Evolutionary conservation across 2,797 vertebrate species (phyloP).

Genomic region (Sebastes itinus): DNA sequence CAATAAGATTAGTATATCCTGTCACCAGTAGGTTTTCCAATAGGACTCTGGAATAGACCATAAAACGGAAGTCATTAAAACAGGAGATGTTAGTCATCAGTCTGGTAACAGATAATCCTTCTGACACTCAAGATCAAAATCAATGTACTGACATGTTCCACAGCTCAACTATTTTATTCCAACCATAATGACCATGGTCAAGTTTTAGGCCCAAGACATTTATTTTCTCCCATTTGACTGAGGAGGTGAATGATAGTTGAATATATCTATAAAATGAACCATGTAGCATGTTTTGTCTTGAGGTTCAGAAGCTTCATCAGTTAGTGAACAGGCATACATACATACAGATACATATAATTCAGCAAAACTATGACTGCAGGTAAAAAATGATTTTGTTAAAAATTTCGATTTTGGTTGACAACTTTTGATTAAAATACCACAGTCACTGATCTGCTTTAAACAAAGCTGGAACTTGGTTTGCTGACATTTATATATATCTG

Average conservation of each 20-base stretch:
- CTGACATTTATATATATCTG: slow-evolving; percentile 9
- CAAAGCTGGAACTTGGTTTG: background rate
- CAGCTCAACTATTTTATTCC: background rate
- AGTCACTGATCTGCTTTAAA: background rate
- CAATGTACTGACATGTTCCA: background rate
- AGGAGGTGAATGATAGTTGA: background rate
- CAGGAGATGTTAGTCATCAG: slow-evolving; percentile 11
- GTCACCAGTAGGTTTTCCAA: slow-evolving; percentile 21
- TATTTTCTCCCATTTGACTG: background rate
- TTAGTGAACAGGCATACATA: background rate
- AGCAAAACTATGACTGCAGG: background rate
- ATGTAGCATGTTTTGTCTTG: slow-evolving; percentile 13
- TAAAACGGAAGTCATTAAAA: background rate
- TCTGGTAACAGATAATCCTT: slow-evolving; percentile 17
- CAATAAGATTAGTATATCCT: background rate
- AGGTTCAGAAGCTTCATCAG: slow-evolving; percentile 52
- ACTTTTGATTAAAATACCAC: background rate
- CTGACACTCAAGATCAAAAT: slow-evolving; percentile 58
- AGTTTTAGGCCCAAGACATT: background rate
- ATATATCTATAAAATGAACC: background rate
- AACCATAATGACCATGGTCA: background rate
- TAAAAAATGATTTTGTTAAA: background rate
- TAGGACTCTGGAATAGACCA: slow-evolving; percentile 12
- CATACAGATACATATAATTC: slow-evolving; percentile 35
- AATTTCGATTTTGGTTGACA: background rate